phyloP scores from a whole-genome alignment of 2,797 vertebrate species.

The Lagodon rhomboides region DNA sequence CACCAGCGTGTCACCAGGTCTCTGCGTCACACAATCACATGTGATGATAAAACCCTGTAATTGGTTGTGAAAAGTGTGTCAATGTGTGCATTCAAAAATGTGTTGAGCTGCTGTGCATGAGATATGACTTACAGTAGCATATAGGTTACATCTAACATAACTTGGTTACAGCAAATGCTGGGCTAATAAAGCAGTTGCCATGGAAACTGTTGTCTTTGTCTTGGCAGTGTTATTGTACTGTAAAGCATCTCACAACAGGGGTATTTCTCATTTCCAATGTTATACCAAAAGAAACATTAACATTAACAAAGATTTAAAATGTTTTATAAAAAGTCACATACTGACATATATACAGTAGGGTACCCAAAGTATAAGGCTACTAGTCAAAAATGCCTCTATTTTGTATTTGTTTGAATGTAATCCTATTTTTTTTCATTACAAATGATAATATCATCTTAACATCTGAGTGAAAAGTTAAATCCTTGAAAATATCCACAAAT shows the following conservation, averaged over 20 bases:
- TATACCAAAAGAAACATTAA: neutral
- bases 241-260: slow-evolving; percentile 26
- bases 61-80: neutral
- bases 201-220: slow-evolving; percentile 65
- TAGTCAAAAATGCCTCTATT: too few relatives aligned
- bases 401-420: too few relatives aligned
- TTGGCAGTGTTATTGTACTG: slow-evolving; percentile 23
- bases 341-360: neutral
- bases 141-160: slow-evolving; percentile 36
- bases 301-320: neutral
- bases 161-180: slow-evolving; percentile 30
- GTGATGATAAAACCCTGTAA: neutral
- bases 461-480: too few relatives aligned
- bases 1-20: neutral
- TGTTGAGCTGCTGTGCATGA: neutral
- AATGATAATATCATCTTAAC: too few relatives aligned
- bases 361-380: too few relatives aligned
- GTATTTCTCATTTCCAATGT: neutral
- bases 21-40: neutral
- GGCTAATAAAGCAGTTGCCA: slow-evolving; percentile 67
- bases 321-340: slow-evolving; percentile 32
- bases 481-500: too few relatives aligned
- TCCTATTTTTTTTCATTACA: too few relatives aligned
- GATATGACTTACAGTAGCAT: slow-evolving; percentile 21
- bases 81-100: neutral